These are phyloP conservation scores for Lethenteron reissneri DNA, from an alignment of 2,113 vertebrate genomes.

Conservation along the genomic window DNA sequence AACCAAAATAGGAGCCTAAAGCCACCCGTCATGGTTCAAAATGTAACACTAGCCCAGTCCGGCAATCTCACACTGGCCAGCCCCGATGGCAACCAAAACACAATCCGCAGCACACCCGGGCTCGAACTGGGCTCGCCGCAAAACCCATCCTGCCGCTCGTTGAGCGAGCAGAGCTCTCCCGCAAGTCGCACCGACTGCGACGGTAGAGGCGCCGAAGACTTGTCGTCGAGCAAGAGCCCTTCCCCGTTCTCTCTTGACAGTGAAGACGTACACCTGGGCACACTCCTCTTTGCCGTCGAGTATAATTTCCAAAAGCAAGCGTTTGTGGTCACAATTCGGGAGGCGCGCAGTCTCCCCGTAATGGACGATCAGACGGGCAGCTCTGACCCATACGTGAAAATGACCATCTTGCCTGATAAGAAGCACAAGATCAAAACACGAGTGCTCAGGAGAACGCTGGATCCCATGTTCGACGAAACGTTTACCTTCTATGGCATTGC, in stretches of 20 bases:
- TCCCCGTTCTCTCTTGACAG: constrained; percentile 15
- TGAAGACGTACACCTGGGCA: constrained; percentile 32
- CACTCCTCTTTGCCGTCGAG: constrained; percentile 64
- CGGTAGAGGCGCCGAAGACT: not conserved
- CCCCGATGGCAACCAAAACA: constrained; percentile 7
- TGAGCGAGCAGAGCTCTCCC: not conserved
- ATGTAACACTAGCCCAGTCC: not conserved
- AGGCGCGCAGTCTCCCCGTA: constrained; percentile 54
- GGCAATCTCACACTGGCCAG: constrained; percentile 1
- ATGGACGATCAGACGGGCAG: constrained; percentile 59
- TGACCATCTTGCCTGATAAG: constrained; percentile 89
- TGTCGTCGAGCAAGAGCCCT: not conserved
- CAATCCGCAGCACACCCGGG: not conserved
- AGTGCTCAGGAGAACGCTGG: constrained; percentile 64
- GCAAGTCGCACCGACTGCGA: constrained; percentile 1
- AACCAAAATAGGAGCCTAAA: not conserved
- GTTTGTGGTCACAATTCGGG: constrained; percentile 74
- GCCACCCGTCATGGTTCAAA: not conserved
- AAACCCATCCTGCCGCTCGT: no score
- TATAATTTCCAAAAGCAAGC: constrained; percentile 98
- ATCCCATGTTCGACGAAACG: constrained; percentile 77
- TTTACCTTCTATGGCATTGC: constrained; percentile 91
- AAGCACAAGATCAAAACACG: constrained; percentile 85
- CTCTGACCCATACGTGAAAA: constrained; percentile 83
- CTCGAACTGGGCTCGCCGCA: constrained; percentile 2